Evolutionary conservation across 1,140 invertebrate genomes (phyloP), one percentile per base, ranked within the genome.

Genomic region (Atta cephalotes): DNA sequence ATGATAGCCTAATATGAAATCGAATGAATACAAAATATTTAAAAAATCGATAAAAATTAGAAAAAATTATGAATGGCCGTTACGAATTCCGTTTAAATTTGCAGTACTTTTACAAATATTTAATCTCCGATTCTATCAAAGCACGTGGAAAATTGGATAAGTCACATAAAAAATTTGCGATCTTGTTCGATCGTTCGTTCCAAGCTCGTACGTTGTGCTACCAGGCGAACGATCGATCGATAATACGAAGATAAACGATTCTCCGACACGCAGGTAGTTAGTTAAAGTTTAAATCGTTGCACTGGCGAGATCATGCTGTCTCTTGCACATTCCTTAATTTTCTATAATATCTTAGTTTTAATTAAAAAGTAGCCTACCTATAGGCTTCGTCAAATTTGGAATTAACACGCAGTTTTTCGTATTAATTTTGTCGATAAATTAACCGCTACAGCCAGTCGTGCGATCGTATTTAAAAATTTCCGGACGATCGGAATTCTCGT

Each of bases 221-320:
- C 12, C 56, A 21, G 76, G 18, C 35, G 21, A 70, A 80, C 28
- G 76, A 86, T 86, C 68, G 49, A 51, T 84, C 66, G 56, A 86
- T 81, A 72, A 82, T 60, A 49, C 25, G 39, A 76, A 84, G 80
- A 51, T 62, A 74, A 74, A 76, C 56, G 80, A 74, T 76, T 84
- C 35, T n/a, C 1, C 35, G 79, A 51, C 56, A 84, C 80, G 80
- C 25, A 51, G 56, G n/a, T 51, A 21, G 53, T 21, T 51, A 21
- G 53, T 21, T 35, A 53, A 76, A 74, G 39, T 82, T 82, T 31
- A 74, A 82, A 39, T 31, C 51, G 21, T 62, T 82, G 35, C 35
- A 62, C 63, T 7, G 5, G 18, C 39, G 45, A 21, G 56, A 82
- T 51, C 35, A 25, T 5, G 76, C 16, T 53, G 49, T 56, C n/a